These are phyloP conservation scores for Cyphomyrmex costatus DNA, from an alignment of 1,140 invertebrate species.

Conservation along the genomic window DNA sequence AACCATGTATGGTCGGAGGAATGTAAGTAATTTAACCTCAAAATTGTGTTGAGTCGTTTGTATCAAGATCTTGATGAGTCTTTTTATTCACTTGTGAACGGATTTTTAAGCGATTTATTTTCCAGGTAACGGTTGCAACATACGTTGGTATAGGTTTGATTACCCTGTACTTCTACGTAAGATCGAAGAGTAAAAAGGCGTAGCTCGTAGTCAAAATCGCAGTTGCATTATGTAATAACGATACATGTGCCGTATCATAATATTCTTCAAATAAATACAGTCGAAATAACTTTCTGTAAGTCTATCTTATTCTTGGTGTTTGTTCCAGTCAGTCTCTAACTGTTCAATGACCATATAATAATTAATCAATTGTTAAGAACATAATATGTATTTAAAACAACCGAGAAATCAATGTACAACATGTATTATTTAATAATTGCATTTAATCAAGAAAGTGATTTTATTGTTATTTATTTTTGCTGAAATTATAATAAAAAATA, in stretches of 20 bases:
- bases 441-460: background rate
- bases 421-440: background rate
- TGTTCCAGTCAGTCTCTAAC: background rate
- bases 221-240: conserved; percentile 68
- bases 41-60: background rate
- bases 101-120: conserved; percentile 22
- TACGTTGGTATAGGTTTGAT: conserved; percentile 52
- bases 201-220: background rate
- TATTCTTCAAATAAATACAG: conserved; percentile 64
- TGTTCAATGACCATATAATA: background rate
- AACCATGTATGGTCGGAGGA: conserved; percentile 81
- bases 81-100: background rate
- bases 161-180: conserved; percentile 65
- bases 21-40: conserved; percentile 79
- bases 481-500: background rate
- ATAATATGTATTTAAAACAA: too few species aligned
- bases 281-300: background rate
- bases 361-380: background rate
- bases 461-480: background rate
- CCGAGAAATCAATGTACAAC: too few species aligned
- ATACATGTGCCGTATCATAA: conserved; percentile 10
- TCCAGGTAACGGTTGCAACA: conserved; percentile 76
- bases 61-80: background rate
- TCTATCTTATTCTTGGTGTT: background rate
- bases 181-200: conserved; percentile 71